Evolutionary conservation across 1,140 invertebrate genomes (phyloP).

Genomic region (Venustaconcha ellipsiformis): DNA sequence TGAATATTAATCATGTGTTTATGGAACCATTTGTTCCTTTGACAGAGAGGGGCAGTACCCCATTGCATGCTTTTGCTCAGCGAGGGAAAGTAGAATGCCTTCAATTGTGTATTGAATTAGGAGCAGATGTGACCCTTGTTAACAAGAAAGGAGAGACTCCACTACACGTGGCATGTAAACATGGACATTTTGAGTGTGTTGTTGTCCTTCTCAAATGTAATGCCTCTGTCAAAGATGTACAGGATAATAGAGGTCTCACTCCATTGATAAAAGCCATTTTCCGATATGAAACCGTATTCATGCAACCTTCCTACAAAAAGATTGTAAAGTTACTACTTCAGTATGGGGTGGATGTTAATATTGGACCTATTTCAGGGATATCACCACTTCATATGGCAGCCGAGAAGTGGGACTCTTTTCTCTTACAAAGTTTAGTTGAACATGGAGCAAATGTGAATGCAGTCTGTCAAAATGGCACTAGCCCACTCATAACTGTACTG

Average conservation of each 20-base stretch:
- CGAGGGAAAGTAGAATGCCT: conserved; percentile 33
- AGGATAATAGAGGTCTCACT: conserved; percentile 49
- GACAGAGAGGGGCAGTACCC: conserved; percentile 30
- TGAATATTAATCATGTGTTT: conserved; percentile 47
- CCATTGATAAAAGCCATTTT: conserved; percentile 48
- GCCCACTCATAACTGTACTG: conserved; percentile 41
- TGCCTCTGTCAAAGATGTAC: conserved; percentile 32
- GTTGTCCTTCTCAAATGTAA: conserved; percentile 35
- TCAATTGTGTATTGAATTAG: conserved; percentile 32
- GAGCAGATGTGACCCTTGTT: conserved; percentile 30
- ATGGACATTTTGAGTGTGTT: conserved; percentile 41
- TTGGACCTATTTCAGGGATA: conserved; percentile 39
- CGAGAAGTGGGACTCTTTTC: conserved; percentile 29
- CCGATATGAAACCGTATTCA: conserved; percentile 36
- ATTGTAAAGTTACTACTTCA: conserved; percentile 40
- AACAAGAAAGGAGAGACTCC: conserved; percentile 50
- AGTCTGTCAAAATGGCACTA: conserved; percentile 27
- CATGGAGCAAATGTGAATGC: conserved; percentile 50
- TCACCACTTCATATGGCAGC: conserved; percentile 47
- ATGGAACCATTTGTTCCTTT: conserved; percentile 36
- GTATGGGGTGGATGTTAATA: conserved; percentile 45
- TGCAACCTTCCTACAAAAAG: conserved; percentile 31
- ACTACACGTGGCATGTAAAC: conserved; percentile 45
- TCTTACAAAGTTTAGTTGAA: conserved; percentile 36
- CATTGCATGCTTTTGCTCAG: conserved; percentile 42